Base-by-base conservation (phyloP, 2,888 invertebrate species). In the Galeopsomyia nigrocyanea region DNA sequence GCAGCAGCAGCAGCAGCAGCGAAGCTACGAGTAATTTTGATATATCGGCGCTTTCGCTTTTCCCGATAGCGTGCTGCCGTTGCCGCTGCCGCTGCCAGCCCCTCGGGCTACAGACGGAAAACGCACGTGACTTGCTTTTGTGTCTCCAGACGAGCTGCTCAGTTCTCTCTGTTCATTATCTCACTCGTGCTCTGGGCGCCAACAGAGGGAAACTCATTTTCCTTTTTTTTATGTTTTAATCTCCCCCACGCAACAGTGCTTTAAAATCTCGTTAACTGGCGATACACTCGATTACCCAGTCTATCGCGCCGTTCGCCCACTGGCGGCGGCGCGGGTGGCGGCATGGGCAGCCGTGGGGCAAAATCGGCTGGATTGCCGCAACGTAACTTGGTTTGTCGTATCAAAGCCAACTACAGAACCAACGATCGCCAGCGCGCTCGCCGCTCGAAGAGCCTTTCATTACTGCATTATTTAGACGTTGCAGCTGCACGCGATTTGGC, bases 21-120 rank as follows among this genome's bases (percentile, higher is more conserved):
- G 10, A 19, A 53, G 3, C 14, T 9, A 77, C 78, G 79, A 83
- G 81, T 82, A 81, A 82, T 84, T 83, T 82, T 82, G 82, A 83
- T 82, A 78, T 80, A 82, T 83, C 78, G 80, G 68, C 68, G 74
- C 66, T 63, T 19, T 7, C 14, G 19, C 26, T 78, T 80, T 80
- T 78, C 74, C 76, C 78, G 77, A 78, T 80, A 77, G 78, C 78
- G 79, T 78, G 79, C 77, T 77, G 73, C 76, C 61, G 64, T 61
- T 69, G 75, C 39, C 63, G 26, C 65, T 65, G 74, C 74, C 75
- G 72, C 76, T 75, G 49, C 70, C 75, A 63, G 26, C 70, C 68
- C 50, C 75, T 64, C 56, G 65, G 53, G 70, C 66, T 57, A 51
- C 68, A 51, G 63, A 21, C 26, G 19, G 19, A 31, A 13, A 56